Evolutionary conservation across 2,888 invertebrate species (phyloP).

Genomic region (Thalpophila matura): DNA sequence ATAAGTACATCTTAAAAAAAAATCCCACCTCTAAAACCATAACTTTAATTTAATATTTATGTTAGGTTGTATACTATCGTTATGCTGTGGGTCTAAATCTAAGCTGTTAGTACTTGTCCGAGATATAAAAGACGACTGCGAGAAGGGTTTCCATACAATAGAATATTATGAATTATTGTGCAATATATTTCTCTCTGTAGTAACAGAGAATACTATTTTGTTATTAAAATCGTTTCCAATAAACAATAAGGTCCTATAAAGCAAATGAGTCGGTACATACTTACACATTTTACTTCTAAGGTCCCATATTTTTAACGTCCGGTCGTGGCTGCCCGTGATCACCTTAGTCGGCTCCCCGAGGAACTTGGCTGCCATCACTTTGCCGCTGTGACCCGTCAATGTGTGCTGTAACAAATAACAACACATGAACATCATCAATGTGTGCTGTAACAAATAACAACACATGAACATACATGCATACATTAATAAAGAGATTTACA

Average conservation of each 20-base stretch:
- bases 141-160: conserved; percentile 60
- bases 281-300: conserved; percentile 94
- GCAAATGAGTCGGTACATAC: conserved; percentile 65
- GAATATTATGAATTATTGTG: conserved; percentile 59
- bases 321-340: conserved; percentile 99
- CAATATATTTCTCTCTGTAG: conserved; percentile 49
- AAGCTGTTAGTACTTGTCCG: conserved; percentile 50
- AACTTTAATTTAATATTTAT: conserved; percentile 45
- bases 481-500: conserved; percentile 5
- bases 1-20: conserved; percentile 26
- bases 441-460: conserved; percentile 90
- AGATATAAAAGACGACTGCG: conserved; percentile 52
- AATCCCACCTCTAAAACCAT: conserved; percentile 18
- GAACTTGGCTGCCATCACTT: conserved; percentile 99
- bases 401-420: conserved; percentile 93
- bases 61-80: conserved; percentile 43
- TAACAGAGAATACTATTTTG: conserved; percentile 50
- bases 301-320: conserved; percentile 99
- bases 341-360: conserved; percentile 97
- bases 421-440: conserved; percentile 11
- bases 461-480: conserved; percentile 1
- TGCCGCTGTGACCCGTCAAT: conserved; percentile 98
- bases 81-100: conserved; percentile 43
- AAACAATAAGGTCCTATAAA: conserved; percentile 52
- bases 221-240: conserved; percentile 54